Conservation (phyloP, 2,797 vertebrate genomes). For the Cuniculus paca region DNA sequence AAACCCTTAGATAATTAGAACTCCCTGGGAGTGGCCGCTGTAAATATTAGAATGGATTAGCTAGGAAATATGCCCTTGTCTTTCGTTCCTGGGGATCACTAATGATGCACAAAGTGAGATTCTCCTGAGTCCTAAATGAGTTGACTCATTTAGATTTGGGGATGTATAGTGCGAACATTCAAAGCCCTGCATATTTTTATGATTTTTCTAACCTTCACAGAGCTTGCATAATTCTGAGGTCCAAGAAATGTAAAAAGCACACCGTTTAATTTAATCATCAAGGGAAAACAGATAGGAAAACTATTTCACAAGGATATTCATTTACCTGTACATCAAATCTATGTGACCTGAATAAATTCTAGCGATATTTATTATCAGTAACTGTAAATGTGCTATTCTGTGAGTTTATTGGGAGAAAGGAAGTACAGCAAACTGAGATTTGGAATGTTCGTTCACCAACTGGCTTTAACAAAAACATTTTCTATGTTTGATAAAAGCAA, state of each 20-base stretch:
- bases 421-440: not conserved
- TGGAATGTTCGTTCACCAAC: constrained; percentile 2
- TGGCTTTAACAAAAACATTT: not conserved
- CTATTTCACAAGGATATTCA: not conserved
- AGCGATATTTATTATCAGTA: not conserved
- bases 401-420: constrained; percentile 10
- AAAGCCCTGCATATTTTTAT: not conserved
- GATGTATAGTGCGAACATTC: not conserved
- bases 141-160: constrained; percentile 14
- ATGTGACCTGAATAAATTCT: not conserved
- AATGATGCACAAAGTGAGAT: not conserved
- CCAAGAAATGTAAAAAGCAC: constrained; percentile 8
- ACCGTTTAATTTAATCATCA: constrained; percentile 31
- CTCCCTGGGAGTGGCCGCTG: not conserved
- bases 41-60: constrained; percentile 40
- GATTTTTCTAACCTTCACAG: not conserved
- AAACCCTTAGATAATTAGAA: not conserved
- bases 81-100: not conserved
- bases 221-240: constrained; percentile 41
- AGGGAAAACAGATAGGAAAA: not conserved
- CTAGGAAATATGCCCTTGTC: not conserved
- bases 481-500: not conserved
- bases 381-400: constrained; percentile 6
- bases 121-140: not conserved
- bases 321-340: constrained; percentile 40